A percentile compares a stretch with the other conserved stretches of the same genome.
Conservation (phyloP, 2,888 invertebrate species). For the Drosophila kuntzei region DNA sequence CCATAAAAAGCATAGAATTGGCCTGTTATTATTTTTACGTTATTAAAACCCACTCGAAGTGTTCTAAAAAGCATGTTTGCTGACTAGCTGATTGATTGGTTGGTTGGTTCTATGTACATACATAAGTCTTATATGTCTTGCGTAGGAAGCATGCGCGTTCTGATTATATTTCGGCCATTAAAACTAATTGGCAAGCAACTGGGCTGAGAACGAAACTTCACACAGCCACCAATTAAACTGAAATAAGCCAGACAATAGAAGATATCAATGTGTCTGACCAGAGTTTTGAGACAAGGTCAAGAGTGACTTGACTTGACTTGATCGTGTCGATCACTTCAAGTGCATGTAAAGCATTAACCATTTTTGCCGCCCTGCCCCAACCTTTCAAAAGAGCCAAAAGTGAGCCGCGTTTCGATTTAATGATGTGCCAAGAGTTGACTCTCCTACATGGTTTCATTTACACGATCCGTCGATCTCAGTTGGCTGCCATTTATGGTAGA, state of each 20-base stretch:
- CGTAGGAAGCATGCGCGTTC: slow-evolving; percentile 43
- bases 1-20: slow-evolving; percentile 5
- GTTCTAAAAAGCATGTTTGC: slow-evolving; percentile 3
- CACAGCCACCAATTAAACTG: slow-evolving; percentile 25
- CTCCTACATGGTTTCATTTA: slow-evolving; percentile 46
- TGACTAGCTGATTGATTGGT: neutral
- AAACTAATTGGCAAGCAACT: slow-evolving; percentile 63
- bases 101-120: slow-evolving; percentile 1
- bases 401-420: slow-evolving; percentile 53
- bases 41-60: slow-evolving; percentile 4
- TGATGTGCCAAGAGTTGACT: slow-evolving; percentile 61
- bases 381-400: slow-evolving; percentile 17
- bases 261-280: slow-evolving; percentile 20
- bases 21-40: slow-evolving; percentile 20
- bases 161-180: slow-evolving; percentile 51
- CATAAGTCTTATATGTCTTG: slow-evolving; percentile 2
- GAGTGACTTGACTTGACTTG: slow-evolving; percentile 60
- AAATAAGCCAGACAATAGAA: slow-evolving; percentile 21
- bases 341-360: slow-evolving; percentile 41
- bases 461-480: slow-evolving; percentile 32
- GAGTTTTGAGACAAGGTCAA: slow-evolving; percentile 60
- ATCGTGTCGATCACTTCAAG: slow-evolving; percentile 40
- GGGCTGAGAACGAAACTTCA: slow-evolving; percentile 20
- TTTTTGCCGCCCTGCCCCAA: slow-evolving; percentile 39
- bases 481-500: slow-evolving; percentile 71